Evolutionary conservation across 2,797 vertebrate species (phyloP), one percentile per base, ranked within the genome.

Genomic region (Tamandua tetradactyla): DNA sequence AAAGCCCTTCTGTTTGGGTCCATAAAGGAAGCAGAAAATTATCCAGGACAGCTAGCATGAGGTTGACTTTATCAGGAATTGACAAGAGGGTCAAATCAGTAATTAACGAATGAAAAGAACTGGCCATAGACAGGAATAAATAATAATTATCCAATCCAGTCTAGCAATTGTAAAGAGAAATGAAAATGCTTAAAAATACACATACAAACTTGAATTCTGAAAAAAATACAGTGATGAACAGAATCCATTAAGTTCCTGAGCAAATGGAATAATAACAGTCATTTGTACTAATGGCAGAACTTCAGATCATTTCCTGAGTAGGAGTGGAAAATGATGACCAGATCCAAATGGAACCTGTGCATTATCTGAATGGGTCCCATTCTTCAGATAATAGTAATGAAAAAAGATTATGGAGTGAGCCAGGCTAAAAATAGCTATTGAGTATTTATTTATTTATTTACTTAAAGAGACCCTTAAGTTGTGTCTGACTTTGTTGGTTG

Each of bases 191-290:
- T 83, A 79, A 78, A 83, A 80, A 59, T 4, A 40, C 35, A 35
- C 2, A 68, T 18, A 78, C 35, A 94, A 76, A 91, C 35, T 87
- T 79, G 35, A 93, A 93, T 91, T 94, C 27, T 84, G 27, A 22
- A 81, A 94, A 52, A 72, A 42, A 87, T 42, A 5, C 47, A 49
- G 47, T 74, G 22, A 64, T 69, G 68, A 81, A 61, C 15, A 90
- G 94, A 95, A 79, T 68, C 79, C 74, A 86, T 94, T 96, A 87
- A 80, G 59, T 81, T 90, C 59, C 82, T 42, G 7, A 82, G 42
- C 32, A 78, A 88, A 88, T 94, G 52, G 81, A 86, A 66, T 92
- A 93, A 66, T 75, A 57, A 80, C 27, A 79, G 52, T 71, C 79
- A 71, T 78, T 90, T 57, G 69, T 82, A 30, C 74, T 93, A 92